phyloP scores from a whole-genome alignment of 2,113 vertebrate genomes.

The Mohoua ochrocephala region DNA sequence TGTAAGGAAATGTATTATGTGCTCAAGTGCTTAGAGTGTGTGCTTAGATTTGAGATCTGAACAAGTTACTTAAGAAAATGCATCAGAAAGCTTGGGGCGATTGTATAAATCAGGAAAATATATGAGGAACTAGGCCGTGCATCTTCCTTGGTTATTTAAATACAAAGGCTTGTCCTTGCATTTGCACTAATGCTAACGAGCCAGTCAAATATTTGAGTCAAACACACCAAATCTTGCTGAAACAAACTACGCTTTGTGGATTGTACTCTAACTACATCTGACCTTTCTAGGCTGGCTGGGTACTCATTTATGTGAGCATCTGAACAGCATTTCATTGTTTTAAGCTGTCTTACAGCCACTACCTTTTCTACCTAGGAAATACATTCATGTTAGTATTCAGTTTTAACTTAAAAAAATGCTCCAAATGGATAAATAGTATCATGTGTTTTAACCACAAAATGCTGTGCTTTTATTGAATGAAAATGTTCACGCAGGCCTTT shows the following conservation, averaged over 20 bases:
- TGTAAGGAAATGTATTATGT: background rate
- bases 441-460: background rate
- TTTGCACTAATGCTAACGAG: background rate
- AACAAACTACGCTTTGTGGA: slow-evolving; percentile 30
- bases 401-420: background rate
- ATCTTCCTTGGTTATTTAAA: slow-evolving; percentile 1
- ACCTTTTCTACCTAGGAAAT: background rate
- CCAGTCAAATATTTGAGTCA: slow-evolving; percentile 53
- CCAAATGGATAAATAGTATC: background rate
- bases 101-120: background rate
- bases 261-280: slow-evolving; percentile 8
- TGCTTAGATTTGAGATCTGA: background rate
- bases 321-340: background rate
- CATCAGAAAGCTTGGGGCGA: background rate
- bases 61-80: background rate
- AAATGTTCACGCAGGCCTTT: background rate
- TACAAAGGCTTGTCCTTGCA: background rate
- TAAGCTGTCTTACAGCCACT: background rate
- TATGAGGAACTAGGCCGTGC: background rate
- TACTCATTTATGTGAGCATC: background rate
- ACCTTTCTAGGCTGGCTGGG: background rate
- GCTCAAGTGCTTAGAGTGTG: background rate
- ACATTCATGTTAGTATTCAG: background rate
- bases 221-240: slow-evolving; percentile 6
- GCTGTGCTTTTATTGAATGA: background rate